A percentile compares a stretch with the other conserved stretches of the same genome.
Conservation (phyloP, 2,888 invertebrate species). For the Apodemia hepburni region DNA sequence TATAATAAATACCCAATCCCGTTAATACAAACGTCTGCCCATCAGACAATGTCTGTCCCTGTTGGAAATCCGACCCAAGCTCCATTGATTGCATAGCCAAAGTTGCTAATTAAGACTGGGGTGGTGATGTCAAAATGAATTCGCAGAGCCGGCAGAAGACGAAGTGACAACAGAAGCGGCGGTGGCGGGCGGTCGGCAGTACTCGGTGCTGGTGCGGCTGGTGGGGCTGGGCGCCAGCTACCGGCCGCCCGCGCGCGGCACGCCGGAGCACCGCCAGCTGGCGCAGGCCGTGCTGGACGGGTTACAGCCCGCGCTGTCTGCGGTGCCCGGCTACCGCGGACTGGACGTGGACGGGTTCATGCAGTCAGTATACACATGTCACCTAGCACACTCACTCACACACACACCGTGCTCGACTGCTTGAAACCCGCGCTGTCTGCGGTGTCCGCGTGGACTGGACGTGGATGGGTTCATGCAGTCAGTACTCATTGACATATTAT, state of each 20-base stretch:
- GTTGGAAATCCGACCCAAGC: no score
- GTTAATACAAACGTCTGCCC: no score
- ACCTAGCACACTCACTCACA: no score
- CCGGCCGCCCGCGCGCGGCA: slow-evolving; percentile 85
- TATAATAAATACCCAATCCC: no score
- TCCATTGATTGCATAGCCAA: no score
- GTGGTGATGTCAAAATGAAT: no score
- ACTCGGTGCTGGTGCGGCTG: slow-evolving; percentile 86
- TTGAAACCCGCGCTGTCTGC: slow-evolving; percentile 38
- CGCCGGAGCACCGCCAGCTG: slow-evolving; percentile 85
- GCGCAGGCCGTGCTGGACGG: slow-evolving; percentile 71
- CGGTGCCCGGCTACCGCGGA: slow-evolving; percentile 83
- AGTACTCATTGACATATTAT: slow-evolving; percentile 47
- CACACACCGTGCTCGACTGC: slow-evolving; percentile 65
- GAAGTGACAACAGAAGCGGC: slow-evolving; percentile 79
- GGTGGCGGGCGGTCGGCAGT: slow-evolving; percentile 83
- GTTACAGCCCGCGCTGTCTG: slow-evolving; percentile 38
- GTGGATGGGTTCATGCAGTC: slow-evolving; percentile 87
- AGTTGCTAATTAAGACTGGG: no score
- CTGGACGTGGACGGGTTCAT: slow-evolving; percentile 85
- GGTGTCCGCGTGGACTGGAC: slow-evolving; percentile 80
- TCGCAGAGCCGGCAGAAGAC: slow-evolving; percentile 75
- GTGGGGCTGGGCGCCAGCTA: slow-evolving; percentile 89
- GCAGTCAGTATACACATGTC: slow-evolving; percentile 74
- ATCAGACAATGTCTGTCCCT: no score